Evolutionary conservation across 2,113 vertebrate genomes (phyloP).

Genomic region (Cololabis saira): DNA sequence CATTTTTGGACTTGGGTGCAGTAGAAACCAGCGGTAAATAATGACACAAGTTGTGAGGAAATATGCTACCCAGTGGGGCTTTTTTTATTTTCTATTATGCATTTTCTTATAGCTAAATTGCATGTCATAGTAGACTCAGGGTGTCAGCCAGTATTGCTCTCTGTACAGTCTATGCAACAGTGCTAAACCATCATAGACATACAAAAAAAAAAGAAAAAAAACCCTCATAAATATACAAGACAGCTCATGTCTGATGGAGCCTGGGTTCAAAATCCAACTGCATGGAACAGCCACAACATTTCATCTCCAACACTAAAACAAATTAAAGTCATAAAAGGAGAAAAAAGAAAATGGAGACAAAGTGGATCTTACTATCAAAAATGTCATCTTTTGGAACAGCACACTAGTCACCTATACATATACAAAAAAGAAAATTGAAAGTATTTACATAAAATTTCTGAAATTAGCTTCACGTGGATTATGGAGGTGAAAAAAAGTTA

Average conservation of each 20-base stretch:
- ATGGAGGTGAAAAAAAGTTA: slow-evolving; percentile 54
- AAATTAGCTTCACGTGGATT: slow-evolving; percentile 58
- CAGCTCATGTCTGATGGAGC: slow-evolving; percentile 52
- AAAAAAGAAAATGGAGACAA: slow-evolving; percentile 46
- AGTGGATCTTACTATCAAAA: slow-evolving; percentile 74
- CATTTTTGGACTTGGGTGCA: slow-evolving; percentile 58
- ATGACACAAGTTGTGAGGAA: slow-evolving; percentile 69
- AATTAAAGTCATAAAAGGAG: slow-evolving; percentile 43
- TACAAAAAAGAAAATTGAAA: slow-evolving; percentile 77
- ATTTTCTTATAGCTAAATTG: slow-evolving; percentile 61
- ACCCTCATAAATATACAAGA: slow-evolving; percentile 69
- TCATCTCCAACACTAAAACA: slow-evolving; percentile 59
- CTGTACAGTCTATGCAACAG: slow-evolving; percentile 68
- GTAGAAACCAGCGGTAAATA: slow-evolving; percentile 63
- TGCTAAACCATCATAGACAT: slow-evolving; percentile 54
- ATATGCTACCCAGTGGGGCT: slow-evolving; percentile 66
- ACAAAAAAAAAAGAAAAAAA: slow-evolving; percentile 53
- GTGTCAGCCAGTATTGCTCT: slow-evolving; percentile 67
- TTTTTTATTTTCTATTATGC: slow-evolving; percentile 71
- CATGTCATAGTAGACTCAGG: slow-evolving; percentile 58
- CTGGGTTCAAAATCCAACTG: slow-evolving; percentile 53
- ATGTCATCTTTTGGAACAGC: slow-evolving; percentile 76
- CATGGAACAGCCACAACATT: slow-evolving; percentile 53
- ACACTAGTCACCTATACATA: slow-evolving; percentile 84
- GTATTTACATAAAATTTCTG: slow-evolving; percentile 80